A percentile compares a stretch with the other conserved stretches of the same genome.
These are phyloP conservation scores for Lamprologus lemairii DNA, from an alignment of 2,113 vertebrate species.

Conservation along the genomic window DNA sequence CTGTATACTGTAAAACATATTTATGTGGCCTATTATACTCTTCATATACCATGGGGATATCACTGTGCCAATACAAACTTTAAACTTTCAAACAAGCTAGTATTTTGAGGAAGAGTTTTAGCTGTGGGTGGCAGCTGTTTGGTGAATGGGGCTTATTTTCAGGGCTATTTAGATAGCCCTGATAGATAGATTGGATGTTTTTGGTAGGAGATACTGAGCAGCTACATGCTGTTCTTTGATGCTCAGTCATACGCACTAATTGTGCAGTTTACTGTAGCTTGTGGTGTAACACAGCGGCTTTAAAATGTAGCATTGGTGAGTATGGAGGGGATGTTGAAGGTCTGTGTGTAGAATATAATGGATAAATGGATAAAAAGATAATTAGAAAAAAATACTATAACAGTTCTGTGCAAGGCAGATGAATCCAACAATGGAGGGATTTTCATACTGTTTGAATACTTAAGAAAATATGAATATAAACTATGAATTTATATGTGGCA, in stretches of 20 bases:
- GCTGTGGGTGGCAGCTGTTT: neutral
- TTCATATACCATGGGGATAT: neutral
- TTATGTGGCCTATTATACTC: neutral
- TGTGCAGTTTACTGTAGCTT: neutral
- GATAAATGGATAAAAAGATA: neutral
- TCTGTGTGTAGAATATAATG: neutral
- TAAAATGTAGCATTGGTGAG: neutral
- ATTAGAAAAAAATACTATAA: neutral
- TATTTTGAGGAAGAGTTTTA: neutral
- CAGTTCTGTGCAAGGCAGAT: neutral
- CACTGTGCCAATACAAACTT: neutral
- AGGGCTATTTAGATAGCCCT: neutral
- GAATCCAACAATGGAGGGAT: neutral
- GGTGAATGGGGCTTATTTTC: neutral
- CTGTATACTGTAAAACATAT: neutral
- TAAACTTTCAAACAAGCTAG: neutral
- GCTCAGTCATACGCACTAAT: neutral
- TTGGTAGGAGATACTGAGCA: neutral
- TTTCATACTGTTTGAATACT: neutral
- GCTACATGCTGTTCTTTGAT: neutral
- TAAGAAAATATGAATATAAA: neutral
- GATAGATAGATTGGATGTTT: neutral
- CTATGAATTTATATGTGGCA: neutral
- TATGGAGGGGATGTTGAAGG: neutral
- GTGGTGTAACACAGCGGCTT: neutral